Evolutionary conservation across 2,888 invertebrate genomes (phyloP).

Genomic region (Ormyrus pomaceus): DNA sequence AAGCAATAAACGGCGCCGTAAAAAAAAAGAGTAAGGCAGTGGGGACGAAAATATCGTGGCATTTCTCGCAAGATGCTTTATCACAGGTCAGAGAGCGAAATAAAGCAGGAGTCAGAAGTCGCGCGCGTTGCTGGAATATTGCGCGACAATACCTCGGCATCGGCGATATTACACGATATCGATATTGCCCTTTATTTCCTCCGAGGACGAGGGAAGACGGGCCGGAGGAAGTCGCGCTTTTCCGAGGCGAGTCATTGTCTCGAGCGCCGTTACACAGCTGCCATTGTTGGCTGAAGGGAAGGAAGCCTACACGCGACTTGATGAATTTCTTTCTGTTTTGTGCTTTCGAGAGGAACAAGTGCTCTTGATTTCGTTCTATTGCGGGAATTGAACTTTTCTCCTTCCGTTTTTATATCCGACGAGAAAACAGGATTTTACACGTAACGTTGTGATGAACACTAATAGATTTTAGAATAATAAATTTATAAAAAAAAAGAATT

Average conservation of each 20-base stretch:
- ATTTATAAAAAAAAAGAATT: too few relatives aligned
- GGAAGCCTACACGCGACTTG: conserved; percentile 24
- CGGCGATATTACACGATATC: conserved; percentile 29
- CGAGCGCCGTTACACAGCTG: neutral
- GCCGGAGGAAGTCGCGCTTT: neutral
- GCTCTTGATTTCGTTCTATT: too few relatives aligned
- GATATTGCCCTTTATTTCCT: conserved; percentile 30
- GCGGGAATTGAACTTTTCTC: too few relatives aligned
- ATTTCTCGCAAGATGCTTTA: conserved; percentile 4
- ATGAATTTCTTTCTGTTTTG: conserved; percentile 39
- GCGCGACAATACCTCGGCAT: conserved; percentile 7
- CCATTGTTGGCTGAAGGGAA: neutral
- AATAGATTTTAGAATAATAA: too few relatives aligned
- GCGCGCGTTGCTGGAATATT: conserved; percentile 19
- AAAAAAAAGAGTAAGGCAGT: neutral
- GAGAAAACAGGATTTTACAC: too few relatives aligned
- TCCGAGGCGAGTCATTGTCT: neutral
- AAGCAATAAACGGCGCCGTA: neutral
- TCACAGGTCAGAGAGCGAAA: neutral
- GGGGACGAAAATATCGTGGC: neutral
- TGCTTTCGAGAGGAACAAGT: neutral
- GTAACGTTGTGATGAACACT: too few relatives aligned
- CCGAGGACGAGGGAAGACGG: neutral
- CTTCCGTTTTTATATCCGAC: too few relatives aligned
- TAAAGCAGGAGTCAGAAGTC: conserved; percentile 14